Base-by-base conservation (phyloP, 2,113 vertebrate species). In the Coracopsis vasa region DNA sequence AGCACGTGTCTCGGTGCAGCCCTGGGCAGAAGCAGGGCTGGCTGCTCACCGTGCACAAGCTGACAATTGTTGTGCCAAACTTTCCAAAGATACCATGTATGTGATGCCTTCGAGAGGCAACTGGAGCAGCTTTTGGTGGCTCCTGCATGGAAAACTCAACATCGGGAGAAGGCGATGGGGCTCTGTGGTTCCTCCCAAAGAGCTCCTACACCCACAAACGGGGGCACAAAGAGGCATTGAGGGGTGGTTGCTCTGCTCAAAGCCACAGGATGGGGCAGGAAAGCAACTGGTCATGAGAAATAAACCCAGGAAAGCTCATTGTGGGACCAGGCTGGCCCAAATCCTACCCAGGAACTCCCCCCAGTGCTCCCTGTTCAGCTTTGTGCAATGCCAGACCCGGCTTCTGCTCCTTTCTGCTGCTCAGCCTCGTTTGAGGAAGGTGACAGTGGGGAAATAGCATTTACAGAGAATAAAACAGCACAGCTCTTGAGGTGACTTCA, bases 1-100 rank as follows among this genome's bases (percentile, higher is more conserved):
- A 33, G 45, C 3, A 1, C 1, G 0, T 41, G 33, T 56, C 37
- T 71, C 9, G 1, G 58, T 1, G 2, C 47, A n/a, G 64, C 61
- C 73, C 60, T 18, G 44, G 64, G 44, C n/a, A 44, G 56, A 66
- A 79, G 41, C 47, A 51, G 60, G n/a, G 31, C 41, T 83, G 60
- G 61, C 60, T 58, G 82, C 47, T 50, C 10, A 1, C 64, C 2
- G 4, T 18, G 41, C 2, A 2, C 42, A 35, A 73, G 64, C 47
- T 89, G 70, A 65, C 71, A 20, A 54, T 47, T 60, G 74, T 35
- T 44, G 29, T 29, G 28, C 27, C 16, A 66, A 14, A 62, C 20
- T n/a, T 80, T 37, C 86, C 28, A 54, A 56, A 73, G 51, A 47
- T 35, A 47, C 2, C 2, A 25, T 7, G 39, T 58, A 35, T 58